Evolutionary conservation across 2,888 invertebrate genomes (phyloP).

Genomic region (Pandemis cinnamomeana): DNA sequence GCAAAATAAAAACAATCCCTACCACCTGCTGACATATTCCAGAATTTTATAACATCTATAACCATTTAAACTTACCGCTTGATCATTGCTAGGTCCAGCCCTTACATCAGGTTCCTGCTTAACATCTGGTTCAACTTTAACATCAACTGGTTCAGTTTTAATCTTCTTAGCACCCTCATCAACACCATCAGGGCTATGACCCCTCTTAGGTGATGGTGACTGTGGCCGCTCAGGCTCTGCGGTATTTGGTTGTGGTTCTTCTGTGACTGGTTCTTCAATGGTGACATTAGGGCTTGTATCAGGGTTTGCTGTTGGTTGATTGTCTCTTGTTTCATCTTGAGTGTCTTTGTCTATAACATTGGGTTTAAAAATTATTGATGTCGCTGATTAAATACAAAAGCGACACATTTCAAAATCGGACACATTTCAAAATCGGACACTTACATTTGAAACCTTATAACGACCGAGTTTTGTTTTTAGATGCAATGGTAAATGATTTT

Average conservation of each 20-base stretch:
- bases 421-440: too few species aligned
- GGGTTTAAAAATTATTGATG: slow-evolving; percentile 6
- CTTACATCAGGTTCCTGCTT: slow-evolving; percentile 44
- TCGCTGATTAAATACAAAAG: too few species aligned
- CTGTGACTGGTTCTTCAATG: not conserved
- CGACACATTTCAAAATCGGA: too few species aligned
- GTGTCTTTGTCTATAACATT: slow-evolving; percentile 40
- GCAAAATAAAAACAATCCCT: too few species aligned
- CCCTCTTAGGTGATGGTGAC: slow-evolving; percentile 51
- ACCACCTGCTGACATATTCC: too few species aligned
- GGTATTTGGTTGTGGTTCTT: not conserved
- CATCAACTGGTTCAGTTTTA: slow-evolving; percentile 52
- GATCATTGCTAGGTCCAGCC: slow-evolving; percentile 59
- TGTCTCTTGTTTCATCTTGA: not conserved
- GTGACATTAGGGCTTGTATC: not conserved
- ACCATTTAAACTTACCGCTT: slow-evolving; percentile 46
- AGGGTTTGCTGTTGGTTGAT: not conserved
- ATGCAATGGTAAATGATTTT: too few species aligned
- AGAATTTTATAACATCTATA: too few species aligned
- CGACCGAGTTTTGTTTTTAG: too few species aligned
- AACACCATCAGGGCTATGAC: slow-evolving; percentile 47
- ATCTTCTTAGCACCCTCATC: slow-evolving; percentile 38
- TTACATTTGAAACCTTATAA: too few species aligned
- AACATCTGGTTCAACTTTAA: slow-evolving; percentile 23
- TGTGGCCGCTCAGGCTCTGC: slow-evolving; percentile 2